Evolutionary conservation across 2,797 vertebrate genomes (phyloP), one percentile per base, ranked within the genome.

Genomic region (Anguilla anguilla): DNA sequence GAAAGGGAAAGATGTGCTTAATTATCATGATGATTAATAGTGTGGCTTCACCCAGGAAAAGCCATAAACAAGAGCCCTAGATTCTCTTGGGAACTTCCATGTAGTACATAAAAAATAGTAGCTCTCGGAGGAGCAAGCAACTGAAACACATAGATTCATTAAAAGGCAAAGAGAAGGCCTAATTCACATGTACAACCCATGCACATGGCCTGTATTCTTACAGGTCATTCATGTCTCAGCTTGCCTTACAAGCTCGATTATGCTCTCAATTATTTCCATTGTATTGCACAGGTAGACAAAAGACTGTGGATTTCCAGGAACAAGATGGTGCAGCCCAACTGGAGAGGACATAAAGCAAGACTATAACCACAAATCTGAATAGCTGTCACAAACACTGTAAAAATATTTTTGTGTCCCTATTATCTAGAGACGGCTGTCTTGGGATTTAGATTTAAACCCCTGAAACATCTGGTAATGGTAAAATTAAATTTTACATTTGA

Each of bases 1-100:
- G 79, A 49, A 82, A 82, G 43, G 79, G 15, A 51, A 49, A 19
- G 43, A 49, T 82, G 79, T 22, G 22, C 79, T 51, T 82, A 82
- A 51, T 82, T 82, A 82, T 82, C 46, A 82, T 9, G 46, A 49
- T 46, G 77, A 51, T 82, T 22, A 22, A 82, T 82, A 25, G 43
- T 46, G 46, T n/a, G 43, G 79, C 43, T 82, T 82, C 19, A 35
- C 46, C 79, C 43, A 82, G 46, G 79, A 46, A 46, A 82, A 7
- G 22, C 17, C 39, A 13, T 43, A 79, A 49, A n/a, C 43, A 49
- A 51, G 43, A 6, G 7, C 22, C 10, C n/a, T 31, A 6, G 6
- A 31, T 49, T 82, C 79, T 82, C 79, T 82, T 19, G 79, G 79
- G 79, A 82, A 51, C 17, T 82, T 31, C 79, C 19, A 51, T 51